Percentiles rank a stretch among this genome's conserved stretches.
phyloP scores from a whole-genome alignment of 2,797 vertebrate genomes.

The Sebastiscus albofasciatus region DNA sequence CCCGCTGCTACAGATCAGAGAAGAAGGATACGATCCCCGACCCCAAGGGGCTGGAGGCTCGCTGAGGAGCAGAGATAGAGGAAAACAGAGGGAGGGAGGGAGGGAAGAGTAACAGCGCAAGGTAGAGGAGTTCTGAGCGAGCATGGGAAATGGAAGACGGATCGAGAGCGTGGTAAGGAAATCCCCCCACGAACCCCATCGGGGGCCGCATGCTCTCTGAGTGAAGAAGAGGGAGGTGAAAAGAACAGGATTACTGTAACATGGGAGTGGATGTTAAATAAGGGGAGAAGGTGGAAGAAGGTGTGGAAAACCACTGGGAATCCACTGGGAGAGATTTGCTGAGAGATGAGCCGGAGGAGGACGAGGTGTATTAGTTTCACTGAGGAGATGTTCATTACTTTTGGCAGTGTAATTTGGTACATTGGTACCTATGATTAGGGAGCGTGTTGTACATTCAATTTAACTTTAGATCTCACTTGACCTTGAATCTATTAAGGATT shows the following conservation, averaged over 20 bases:
- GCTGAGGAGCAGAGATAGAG: constrained; percentile 47
- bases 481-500: not conserved
- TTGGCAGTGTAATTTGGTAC: too few relatives aligned
- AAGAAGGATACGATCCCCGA: constrained; percentile 39
- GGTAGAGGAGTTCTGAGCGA: not conserved
- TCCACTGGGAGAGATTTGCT: constrained; percentile 7
- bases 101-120: not conserved
- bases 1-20: constrained; percentile 66
- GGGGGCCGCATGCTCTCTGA: constrained; percentile 14
- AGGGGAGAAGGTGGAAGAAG: not conserved
- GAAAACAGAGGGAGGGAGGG: constrained; percentile 15
- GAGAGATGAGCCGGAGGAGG: not conserved
- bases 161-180: not conserved
- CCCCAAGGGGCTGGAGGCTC: constrained; percentile 30
- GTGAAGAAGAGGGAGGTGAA: not conserved
- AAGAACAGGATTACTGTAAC: not conserved
- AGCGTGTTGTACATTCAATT: not conserved
- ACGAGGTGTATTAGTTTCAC: not conserved
- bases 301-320: not conserved
- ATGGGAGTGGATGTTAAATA: not conserved
- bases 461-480: not conserved
- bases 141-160: constrained; percentile 30
- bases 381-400: not conserved
- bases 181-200: not conserved
- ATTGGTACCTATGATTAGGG: not conserved